Evolutionary conservation across 2,888 invertebrate species (phyloP).

Genomic region (Pollenia amentaria): DNA sequence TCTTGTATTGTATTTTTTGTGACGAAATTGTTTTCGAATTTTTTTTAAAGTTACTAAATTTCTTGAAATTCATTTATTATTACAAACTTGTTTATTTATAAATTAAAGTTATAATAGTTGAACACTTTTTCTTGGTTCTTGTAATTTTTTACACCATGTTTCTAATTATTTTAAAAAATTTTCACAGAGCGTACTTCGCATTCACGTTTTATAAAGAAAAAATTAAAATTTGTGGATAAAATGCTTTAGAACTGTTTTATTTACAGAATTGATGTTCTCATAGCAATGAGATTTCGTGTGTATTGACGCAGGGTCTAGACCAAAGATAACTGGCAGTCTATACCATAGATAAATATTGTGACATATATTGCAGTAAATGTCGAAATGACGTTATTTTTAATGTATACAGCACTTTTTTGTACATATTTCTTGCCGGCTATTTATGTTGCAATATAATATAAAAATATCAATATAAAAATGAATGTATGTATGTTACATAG

Average conservation of each 20-base stretch:
- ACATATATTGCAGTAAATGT: no score
- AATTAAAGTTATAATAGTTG: not conserved
- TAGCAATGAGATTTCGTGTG: slow-evolving; percentile 2
- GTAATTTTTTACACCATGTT: not conserved
- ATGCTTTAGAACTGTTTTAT: slow-evolving; percentile 41
- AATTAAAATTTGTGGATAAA: no score
- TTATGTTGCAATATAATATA: no score
- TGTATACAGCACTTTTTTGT: no score
- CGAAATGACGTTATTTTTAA: no score
- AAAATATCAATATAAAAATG: no score
- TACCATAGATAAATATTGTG: no score
- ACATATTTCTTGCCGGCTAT: no score
- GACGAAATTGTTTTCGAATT: slow-evolving; percentile 65
- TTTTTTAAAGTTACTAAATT: slow-evolving; percentile 40
- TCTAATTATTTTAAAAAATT: not conserved
- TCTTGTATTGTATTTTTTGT: slow-evolving; percentile 45
- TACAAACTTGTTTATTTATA: not conserved
- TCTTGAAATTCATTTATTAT: slow-evolving; percentile 11
- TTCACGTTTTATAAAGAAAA: slow-evolving; percentile 39
- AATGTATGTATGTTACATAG: no score
- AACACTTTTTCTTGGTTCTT: slow-evolving; percentile 23
- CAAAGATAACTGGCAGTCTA: no score
- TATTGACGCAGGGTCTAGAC: no score
- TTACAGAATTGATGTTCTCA: not conserved
- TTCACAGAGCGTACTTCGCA: slow-evolving; percentile 28